phyloP scores from a whole-genome alignment of 2,888 invertebrate genomes.

The Antheraea assamensis region DNA sequence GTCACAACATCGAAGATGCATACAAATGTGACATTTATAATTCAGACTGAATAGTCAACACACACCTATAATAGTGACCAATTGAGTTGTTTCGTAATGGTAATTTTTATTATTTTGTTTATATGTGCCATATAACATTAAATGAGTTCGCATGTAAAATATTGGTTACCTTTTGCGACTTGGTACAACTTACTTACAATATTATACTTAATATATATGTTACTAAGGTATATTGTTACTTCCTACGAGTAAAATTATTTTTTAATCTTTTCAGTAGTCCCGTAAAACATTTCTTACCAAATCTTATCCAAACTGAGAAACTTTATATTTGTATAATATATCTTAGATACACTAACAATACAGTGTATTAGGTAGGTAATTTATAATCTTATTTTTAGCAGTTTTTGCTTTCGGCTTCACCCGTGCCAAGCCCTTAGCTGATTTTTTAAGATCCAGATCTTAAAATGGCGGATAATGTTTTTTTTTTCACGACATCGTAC shows the following conservation, averaged over 20 bases:
- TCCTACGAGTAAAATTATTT: neutral
- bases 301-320: neutral
- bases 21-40: conserved; percentile 21
- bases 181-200: neutral
- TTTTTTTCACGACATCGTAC: too few relatives aligned
- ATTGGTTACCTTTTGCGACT: neutral
- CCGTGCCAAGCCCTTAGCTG: too few relatives aligned
- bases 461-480: too few relatives aligned
- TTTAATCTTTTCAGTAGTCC: neutral
- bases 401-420: too few relatives aligned
- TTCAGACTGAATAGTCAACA: conserved; percentile 10
- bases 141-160: neutral
- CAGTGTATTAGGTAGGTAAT: too few relatives aligned
- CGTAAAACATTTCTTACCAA: neutral
- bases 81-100: neutral
- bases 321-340: too few relatives aligned
- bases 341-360: too few relatives aligned
- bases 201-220: too few relatives aligned
- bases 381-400: too few relatives aligned
- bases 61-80: neutral
- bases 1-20: conserved; percentile 22
- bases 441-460: too few relatives aligned
- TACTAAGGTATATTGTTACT: neutral
- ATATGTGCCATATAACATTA: neutral
- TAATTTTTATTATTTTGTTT: neutral